These are phyloP conservation scores for Myotis pilosus DNA, from an alignment of 2,797 vertebrate genomes.

Conservation along the genomic window DNA sequence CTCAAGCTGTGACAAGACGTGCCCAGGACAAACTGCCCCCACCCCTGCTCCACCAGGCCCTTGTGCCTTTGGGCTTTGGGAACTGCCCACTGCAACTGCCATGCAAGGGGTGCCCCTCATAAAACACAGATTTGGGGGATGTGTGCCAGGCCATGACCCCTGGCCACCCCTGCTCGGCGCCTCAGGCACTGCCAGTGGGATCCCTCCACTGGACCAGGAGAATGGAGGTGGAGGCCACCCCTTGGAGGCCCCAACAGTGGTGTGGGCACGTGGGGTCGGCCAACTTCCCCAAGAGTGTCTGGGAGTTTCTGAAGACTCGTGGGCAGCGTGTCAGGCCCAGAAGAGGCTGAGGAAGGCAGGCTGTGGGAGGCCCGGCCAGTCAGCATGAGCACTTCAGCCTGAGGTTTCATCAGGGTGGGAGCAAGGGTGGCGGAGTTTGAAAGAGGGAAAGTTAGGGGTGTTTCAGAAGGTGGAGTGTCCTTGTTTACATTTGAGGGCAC, in stretches of 20 bases:
- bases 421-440: background rate
- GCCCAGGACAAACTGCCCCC: background rate
- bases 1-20: too few relatives aligned
- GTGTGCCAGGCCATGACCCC: background rate
- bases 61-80: background rate
- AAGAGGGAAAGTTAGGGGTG: background rate
- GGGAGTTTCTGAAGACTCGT: background rate
- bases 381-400: background rate
- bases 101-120: background rate
- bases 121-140: background rate
- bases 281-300: background rate
- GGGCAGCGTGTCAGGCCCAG: background rate
- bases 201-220: background rate
- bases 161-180: too few relatives aligned
- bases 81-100: too few relatives aligned
- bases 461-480: too few relatives aligned
- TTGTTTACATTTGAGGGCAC: background rate
- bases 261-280: fast-evolving
- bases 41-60: background rate
- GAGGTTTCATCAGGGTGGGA: background rate
- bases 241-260: fast-evolving
- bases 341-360: background rate
- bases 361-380: background rate
- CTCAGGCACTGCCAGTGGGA: background rate
- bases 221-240: background rate